Conservation (phyloP, 2,797 vertebrate species). For the Clamator glandarius region DNA sequence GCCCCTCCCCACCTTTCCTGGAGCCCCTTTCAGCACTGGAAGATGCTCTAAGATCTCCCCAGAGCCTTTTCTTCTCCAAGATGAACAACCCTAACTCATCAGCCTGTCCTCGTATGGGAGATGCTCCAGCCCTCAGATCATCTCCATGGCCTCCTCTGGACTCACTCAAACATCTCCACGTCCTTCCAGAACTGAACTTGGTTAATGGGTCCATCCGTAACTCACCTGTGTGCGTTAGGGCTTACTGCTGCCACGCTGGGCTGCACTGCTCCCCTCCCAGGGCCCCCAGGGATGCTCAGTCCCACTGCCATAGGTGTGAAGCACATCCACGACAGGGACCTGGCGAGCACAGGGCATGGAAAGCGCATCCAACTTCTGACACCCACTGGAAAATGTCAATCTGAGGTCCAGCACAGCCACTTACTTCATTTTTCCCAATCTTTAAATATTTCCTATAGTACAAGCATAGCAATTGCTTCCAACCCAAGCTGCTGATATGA, state of each 20-base stretch:
- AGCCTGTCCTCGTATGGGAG: no score
- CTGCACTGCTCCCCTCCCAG: neutral
- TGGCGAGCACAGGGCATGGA: neutral
- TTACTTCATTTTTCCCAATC: neutral
- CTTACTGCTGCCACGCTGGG: rapidly evolving
- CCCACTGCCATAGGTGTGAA: neutral
- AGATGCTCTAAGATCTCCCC: no score
- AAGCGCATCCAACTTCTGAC: neutral
- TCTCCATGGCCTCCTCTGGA: no score
- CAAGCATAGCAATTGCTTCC: neutral
- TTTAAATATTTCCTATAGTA: neutral
- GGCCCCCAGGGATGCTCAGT: rapidly evolving
- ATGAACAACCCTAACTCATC: no score
- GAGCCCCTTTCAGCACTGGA: no score
- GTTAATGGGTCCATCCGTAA: rapidly evolving
- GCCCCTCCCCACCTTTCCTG: no score
- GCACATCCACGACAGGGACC: rapidly evolving
- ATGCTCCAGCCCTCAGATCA: no score
- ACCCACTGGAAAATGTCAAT: neutral
- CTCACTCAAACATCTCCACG: no score
- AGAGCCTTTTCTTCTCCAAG: no score
- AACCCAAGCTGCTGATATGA: neutral
- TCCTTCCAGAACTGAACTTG: neutral
- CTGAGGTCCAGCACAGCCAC: neutral
- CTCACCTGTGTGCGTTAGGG: rapidly evolving